Conservation (phyloP, 37 sponge, comb jelly and placozoan genomes). For the Tethya wilhelma region DNA sequence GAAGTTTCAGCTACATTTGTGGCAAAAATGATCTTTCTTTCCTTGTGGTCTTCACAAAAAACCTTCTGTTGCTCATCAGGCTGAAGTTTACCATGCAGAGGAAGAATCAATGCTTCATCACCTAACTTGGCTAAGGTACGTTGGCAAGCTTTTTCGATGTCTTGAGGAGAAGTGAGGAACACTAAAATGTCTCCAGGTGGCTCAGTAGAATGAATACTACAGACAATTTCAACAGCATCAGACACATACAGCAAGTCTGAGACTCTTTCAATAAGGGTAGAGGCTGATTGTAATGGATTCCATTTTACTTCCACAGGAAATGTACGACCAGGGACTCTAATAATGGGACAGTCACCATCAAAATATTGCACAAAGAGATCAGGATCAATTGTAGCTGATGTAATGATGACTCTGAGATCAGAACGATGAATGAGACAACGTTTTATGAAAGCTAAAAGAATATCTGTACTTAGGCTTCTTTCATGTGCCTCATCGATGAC, state of each 20-base stretch:
- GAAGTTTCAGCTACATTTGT: conserved; percentile 95
- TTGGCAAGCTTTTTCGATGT: conserved; percentile 71
- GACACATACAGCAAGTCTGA: conserved; percentile 1
- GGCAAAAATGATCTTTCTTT: conserved; percentile 81
- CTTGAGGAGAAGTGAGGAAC: conserved; percentile 82
- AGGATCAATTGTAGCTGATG: conserved; percentile 90
- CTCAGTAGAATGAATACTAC: conserved; percentile 28
- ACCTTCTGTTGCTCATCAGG: conserved; percentile 87
- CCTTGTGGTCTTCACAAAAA: conserved; percentile 23
- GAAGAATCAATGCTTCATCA: conserved; percentile 46
- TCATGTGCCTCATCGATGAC: conserved; percentile 92
- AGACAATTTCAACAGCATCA: conserved; percentile 12
- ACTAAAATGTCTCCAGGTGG: conserved; percentile 81
- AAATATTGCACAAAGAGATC: conserved; percentile 58
- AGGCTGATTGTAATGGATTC: background rate
- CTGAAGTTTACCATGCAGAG: conserved; percentile 81
- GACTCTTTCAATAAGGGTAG: background rate
- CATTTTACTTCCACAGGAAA: conserved; percentile 75
- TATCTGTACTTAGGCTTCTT: conserved; percentile 82
- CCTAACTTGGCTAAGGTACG: background rate
- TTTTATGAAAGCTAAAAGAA: conserved; percentile 74
- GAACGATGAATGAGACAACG: conserved; percentile 40
- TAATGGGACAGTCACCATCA: conserved; percentile 36
- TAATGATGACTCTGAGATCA: conserved; percentile 76
- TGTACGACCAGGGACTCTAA: conserved; percentile 72